phyloP scores from a whole-genome alignment of 2,113 vertebrate genomes.

The Smithornis capensis region DNA sequence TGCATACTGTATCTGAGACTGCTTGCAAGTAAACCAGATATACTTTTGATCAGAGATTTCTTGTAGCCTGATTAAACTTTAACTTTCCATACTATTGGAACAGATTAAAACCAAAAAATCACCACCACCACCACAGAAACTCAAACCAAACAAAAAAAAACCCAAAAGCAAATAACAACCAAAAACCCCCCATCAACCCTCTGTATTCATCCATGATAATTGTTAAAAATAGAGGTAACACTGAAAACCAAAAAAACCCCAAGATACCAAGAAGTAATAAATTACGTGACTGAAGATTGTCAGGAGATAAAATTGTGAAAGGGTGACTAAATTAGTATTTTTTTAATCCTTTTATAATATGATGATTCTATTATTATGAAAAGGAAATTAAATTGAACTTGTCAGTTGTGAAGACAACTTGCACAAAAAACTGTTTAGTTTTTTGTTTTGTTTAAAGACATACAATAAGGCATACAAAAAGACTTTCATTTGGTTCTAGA shows the following conservation, averaged over 20 bases:
- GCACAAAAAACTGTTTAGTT: neutral
- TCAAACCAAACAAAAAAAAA: no score
- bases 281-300: neutral
- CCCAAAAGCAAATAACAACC: neutral
- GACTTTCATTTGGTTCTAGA: neutral
- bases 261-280: neutral
- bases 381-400: neutral
- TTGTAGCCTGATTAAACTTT: neutral
- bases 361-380: neutral
- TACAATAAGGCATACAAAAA: neutral
- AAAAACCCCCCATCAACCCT: rapidly evolving
- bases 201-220: neutral
- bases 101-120: no score
- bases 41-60: neutral
- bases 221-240: neutral
- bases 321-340: neutral
- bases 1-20: neutral
- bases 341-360: neutral
- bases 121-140: no score
- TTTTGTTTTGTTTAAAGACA: neutral
- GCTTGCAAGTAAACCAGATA: neutral
- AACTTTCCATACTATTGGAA: neutral
- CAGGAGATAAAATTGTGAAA: neutral
- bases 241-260: neutral
- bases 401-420: neutral